These are phyloP conservation scores for Ormyrus nitidulus DNA, from an alignment of 2,888 invertebrate species.

Conservation along the genomic window DNA sequence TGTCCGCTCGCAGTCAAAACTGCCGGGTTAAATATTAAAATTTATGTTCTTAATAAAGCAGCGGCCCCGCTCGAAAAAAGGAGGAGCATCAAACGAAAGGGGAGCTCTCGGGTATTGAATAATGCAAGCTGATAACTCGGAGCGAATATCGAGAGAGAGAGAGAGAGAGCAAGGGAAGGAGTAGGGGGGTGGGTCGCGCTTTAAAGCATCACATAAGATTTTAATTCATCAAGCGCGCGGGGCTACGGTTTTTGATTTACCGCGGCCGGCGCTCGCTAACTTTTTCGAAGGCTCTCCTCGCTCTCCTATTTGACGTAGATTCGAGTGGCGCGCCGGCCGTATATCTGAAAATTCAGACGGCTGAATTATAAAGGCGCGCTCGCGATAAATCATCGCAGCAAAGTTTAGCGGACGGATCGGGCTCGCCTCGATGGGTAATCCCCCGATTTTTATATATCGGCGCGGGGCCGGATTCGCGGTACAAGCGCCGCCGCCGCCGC, in stretches of 20 bases:
- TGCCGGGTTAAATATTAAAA: background rate
- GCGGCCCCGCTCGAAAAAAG: too few species aligned
- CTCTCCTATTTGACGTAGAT: slow-evolving; percentile 24
- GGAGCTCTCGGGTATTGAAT: too few species aligned
- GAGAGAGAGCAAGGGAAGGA: background rate
- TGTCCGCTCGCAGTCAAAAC: background rate
- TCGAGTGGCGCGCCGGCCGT: slow-evolving; percentile 6
- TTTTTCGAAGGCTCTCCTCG: slow-evolving; percentile 19
- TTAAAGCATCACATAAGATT: slow-evolving; percentile 12
- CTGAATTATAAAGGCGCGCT: slow-evolving; percentile 42
- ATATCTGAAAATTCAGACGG: slow-evolving; percentile 27
- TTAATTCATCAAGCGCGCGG: slow-evolving; percentile 24
- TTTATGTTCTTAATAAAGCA: too few species aligned
- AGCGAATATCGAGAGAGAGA: background rate
- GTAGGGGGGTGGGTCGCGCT: background rate
- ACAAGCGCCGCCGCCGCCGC: background rate
- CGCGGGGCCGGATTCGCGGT: background rate
- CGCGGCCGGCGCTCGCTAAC: background rate
- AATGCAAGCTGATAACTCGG: too few species aligned
- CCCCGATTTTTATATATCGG: slow-evolving; percentile 34
- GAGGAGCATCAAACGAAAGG: too few species aligned
- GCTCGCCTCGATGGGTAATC: slow-evolving; percentile 17
- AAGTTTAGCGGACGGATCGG: slow-evolving; percentile 41
- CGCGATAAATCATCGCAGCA: slow-evolving; percentile 50
- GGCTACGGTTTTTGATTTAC: slow-evolving; percentile 18